Conservation (phyloP, 2,797 vertebrate genomes). For the Hippocampus kuda region DNA sequence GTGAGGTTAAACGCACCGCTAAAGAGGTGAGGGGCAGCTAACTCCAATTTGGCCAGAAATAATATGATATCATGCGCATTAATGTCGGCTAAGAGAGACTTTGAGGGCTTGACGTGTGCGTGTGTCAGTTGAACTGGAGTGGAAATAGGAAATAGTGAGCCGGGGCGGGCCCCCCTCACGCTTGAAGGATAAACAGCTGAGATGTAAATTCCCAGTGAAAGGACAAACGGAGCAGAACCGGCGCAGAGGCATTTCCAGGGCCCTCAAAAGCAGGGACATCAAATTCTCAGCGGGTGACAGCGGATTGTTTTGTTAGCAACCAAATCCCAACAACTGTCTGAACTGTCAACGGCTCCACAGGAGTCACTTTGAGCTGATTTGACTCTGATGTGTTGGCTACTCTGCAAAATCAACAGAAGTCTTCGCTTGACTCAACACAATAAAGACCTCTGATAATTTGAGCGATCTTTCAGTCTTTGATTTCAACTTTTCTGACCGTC, state of each 20-base stretch:
- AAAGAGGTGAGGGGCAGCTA: not conserved
- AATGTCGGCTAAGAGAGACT: not conserved
- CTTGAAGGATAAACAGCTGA: constrained; percentile 42
- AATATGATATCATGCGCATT: not conserved
- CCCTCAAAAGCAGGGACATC: no score
- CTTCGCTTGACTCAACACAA: no score
- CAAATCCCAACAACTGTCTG: not conserved
- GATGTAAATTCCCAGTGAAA: constrained; percentile 36
- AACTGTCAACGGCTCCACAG: not conserved
- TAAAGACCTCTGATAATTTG: no score
- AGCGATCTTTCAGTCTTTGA: no score
- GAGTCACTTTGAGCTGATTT: not conserved
- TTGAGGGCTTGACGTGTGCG: not conserved
- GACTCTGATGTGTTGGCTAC: not conserved
- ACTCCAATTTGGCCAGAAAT: not conserved
- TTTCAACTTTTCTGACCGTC: no score
- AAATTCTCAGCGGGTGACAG: not conserved
- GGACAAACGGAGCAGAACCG: constrained; percentile 47
- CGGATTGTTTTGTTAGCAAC: not conserved
- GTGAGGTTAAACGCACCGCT: not conserved
- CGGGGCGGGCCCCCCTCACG: constrained; percentile 34
- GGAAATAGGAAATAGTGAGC: constrained; percentile 51
- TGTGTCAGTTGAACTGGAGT: constrained; percentile 21
- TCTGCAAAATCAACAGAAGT: no score
- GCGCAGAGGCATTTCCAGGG: constrained; percentile 9